Evolutionary conservation across 2,113 vertebrate genomes (phyloP).

Genomic region (Mixornis gularis): DNA sequence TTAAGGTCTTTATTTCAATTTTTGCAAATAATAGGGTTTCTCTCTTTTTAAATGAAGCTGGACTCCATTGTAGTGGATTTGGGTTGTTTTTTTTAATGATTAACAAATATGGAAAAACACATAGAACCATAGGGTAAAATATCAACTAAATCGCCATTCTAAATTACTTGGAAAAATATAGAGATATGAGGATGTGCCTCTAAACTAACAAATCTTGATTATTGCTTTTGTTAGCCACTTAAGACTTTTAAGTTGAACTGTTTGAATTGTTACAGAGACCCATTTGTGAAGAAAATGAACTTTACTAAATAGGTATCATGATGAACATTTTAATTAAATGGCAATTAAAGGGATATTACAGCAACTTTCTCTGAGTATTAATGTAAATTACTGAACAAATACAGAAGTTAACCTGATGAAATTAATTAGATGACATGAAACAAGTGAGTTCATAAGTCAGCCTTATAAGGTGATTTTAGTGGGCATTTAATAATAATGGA

Average conservation of each 20-base stretch:
- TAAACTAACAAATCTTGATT: background rate
- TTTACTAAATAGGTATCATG: background rate
- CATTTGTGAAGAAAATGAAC: background rate
- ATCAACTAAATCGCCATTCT: background rate
- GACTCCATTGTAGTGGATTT: rapidly evolving
- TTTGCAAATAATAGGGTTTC: background rate
- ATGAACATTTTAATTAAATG: background rate
- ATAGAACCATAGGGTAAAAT: background rate
- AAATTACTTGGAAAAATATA: background rate
- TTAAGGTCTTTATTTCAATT: background rate
- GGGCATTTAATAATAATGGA: background rate
- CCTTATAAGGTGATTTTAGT: background rate
- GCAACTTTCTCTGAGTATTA: background rate
- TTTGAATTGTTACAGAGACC: background rate
- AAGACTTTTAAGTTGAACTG: background rate
- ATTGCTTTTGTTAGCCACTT: background rate
- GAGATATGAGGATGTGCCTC: background rate
- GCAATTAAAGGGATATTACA: background rate
- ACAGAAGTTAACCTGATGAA: background rate
- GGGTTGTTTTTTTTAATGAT: background rate
- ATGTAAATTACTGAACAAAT: background rate
- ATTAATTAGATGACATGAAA: background rate
- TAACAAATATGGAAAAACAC: background rate
- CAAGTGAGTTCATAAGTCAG: background rate
- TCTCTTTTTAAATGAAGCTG: background rate